Percentiles rank a stretch among this genome's conserved stretches.
phyloP scores from a whole-genome alignment of 2,888 invertebrate genomes.

The Xylocampa areola region DNA sequence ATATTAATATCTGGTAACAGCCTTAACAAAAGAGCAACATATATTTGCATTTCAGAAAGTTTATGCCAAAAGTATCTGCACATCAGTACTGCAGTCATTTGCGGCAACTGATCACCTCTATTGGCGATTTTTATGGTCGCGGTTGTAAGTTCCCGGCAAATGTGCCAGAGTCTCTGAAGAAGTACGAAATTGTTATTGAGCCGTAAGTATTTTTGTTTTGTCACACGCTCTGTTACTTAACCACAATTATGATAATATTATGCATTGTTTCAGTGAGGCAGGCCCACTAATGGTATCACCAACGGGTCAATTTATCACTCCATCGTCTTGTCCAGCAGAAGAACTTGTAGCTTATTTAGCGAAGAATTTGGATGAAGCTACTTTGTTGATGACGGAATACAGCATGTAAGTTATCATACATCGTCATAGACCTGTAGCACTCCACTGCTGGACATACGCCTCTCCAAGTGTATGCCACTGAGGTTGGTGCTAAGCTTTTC shows the following conservation, averaged over 20 bases:
- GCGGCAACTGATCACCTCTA: conserved; percentile 94
- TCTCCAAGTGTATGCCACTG: no score
- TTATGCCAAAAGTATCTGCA: conserved; percentile 97
- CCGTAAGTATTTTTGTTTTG: conserved; percentile 91
- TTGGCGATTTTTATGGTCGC: conserved; percentile 91
- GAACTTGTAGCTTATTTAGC: conserved; percentile 95
- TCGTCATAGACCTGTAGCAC: no score
- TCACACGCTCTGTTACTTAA: background rate
- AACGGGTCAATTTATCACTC: conserved; percentile 97
- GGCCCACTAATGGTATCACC: conserved; percentile 98
- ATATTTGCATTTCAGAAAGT: conserved; percentile 91
- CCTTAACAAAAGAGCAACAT: no score
- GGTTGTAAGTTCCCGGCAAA: conserved; percentile 91
- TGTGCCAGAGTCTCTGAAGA: conserved; percentile 93
- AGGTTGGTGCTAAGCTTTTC: no score
- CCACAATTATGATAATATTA: background rate
- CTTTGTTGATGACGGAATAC: conserved; percentile 92
- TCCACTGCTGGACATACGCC: no score
- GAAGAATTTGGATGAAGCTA: conserved; percentile 93
- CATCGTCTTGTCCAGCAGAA: conserved; percentile 96
- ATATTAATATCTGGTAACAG: background rate
- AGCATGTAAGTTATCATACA: conserved; percentile 91
- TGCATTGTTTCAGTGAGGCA: conserved; percentile 92
- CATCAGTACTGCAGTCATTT: conserved; percentile 95
- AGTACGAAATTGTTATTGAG: conserved; percentile 96